phyloP scores from a whole-genome alignment of 2,888 invertebrate species.

The Glaucopsyche alexis region DNA sequence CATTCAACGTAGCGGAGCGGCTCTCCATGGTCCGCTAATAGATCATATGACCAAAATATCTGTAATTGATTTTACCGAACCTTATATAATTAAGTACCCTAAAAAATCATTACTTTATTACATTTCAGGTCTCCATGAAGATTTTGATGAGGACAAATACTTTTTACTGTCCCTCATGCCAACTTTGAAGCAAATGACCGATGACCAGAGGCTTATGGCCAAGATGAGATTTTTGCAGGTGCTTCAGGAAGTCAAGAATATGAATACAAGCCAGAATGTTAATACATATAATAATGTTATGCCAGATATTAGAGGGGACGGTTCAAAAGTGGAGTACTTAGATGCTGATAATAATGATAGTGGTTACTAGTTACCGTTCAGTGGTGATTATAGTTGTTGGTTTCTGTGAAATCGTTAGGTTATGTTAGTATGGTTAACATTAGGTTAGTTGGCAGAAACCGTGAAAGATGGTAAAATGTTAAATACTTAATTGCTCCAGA shows the following conservation, averaged over 20 bases:
- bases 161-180: background rate
- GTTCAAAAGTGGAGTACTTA: background rate
- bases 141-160: background rate
- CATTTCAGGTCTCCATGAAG: background rate
- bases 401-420: background rate
- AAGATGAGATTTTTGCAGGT: background rate
- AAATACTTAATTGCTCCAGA: background rate
- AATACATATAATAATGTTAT: background rate
- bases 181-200: conserved; percentile 4
- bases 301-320: background rate
- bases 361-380: background rate
- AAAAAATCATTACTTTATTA: too few relatives aligned
- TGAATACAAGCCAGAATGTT: background rate
- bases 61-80: too few relatives aligned
- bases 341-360: background rate
- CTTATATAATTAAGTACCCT: too few relatives aligned
- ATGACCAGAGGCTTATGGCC: background rate
- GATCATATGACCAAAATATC: too few relatives aligned
- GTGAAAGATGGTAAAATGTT: background rate
- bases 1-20: too few relatives aligned
- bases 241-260: background rate
- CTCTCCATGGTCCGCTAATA: too few relatives aligned
- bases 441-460: background rate
- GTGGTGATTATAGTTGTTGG: background rate
- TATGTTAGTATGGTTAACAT: background rate